Conservation (phyloP, 2,797 vertebrate species). For the Lophotriccus pileatus region DNA sequence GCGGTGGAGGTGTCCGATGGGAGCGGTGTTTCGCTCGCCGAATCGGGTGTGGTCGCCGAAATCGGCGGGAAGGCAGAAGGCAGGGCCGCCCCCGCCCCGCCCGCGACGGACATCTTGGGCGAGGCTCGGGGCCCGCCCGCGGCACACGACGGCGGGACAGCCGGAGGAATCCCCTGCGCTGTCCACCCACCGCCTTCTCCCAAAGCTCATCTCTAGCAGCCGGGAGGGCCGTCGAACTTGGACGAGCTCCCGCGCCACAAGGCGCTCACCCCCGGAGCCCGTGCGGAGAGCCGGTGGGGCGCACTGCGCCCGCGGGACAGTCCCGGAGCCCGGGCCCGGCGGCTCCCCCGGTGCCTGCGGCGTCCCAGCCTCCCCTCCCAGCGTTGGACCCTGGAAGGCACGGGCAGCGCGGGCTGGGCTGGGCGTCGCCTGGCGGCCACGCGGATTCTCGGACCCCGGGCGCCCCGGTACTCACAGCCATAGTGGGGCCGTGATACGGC, state of each 20-base stretch:
- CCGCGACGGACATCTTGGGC: slow-evolving; percentile 46
- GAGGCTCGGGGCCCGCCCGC: neutral
- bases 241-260: neutral
- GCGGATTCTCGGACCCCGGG: too few species aligned
- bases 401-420: neutral
- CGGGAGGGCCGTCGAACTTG: too few species aligned
- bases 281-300: neutral
- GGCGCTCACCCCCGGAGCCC: neutral
- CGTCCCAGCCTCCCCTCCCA: neutral
- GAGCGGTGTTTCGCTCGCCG: accelerated
- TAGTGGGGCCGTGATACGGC: slow-evolving; percentile 2
- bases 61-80: neutral
- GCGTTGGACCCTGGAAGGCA: neutral
- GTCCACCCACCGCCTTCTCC: neutral
- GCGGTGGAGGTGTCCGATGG: accelerated
- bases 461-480: slow-evolving; percentile 33
- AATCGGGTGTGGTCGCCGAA: accelerated
- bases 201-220: neutral
- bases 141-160: neutral
- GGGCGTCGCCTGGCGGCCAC: neutral
- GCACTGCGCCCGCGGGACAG: neutral
- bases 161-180: neutral
- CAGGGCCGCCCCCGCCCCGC: neutral
- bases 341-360: neutral
- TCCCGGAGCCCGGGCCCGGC: neutral